Percentiles rank a stretch among this genome's conserved stretches.
phyloP scores from a whole-genome alignment of 1,140 invertebrate species.

The Leptinotarsa texana region DNA sequence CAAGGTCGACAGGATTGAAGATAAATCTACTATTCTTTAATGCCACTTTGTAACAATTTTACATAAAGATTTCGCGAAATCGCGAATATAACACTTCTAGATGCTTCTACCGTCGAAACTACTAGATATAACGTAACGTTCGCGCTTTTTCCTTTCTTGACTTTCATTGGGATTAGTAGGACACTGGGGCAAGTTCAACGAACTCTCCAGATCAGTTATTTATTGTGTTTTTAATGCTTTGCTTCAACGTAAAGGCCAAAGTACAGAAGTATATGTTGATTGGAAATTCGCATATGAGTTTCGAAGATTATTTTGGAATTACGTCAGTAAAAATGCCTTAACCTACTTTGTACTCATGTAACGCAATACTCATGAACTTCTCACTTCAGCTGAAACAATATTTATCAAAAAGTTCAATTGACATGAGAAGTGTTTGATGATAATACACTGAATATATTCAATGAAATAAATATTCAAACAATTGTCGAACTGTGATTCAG shows the following conservation, averaged over 20 bases:
- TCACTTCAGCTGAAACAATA: too few species aligned
- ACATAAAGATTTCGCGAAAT: not conserved
- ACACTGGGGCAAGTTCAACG: slow-evolving; percentile 43
- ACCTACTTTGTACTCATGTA: not conserved
- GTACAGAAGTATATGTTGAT: not conserved
- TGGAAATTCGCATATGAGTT: not conserved
- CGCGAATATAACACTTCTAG: not conserved
- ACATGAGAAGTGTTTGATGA: too few species aligned
- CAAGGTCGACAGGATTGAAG: too few species aligned
- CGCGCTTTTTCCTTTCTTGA: slow-evolving; percentile 33
- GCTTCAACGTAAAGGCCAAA: not conserved
- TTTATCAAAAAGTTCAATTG: too few species aligned
- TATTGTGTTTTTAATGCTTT: not conserved
- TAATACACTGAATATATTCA: too few species aligned
- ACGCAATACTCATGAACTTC: too few species aligned
- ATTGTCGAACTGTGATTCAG: too few species aligned
- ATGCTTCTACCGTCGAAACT: not conserved
- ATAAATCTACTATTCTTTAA: not conserved
- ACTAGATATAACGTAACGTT: not conserved
- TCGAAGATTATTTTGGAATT: not conserved
- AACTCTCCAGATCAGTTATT: slow-evolving; percentile 31
- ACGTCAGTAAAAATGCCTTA: not conserved
- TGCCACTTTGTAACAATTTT: not conserved
- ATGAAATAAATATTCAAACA: too few species aligned
- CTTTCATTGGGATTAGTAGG: slow-evolving; percentile 44